Percentiles rank a stretch among this genome's conserved stretches.
Evolutionary conservation across 2,113 vertebrate genomes (phyloP).

Genomic region (Peromyscus leucopus): DNA sequence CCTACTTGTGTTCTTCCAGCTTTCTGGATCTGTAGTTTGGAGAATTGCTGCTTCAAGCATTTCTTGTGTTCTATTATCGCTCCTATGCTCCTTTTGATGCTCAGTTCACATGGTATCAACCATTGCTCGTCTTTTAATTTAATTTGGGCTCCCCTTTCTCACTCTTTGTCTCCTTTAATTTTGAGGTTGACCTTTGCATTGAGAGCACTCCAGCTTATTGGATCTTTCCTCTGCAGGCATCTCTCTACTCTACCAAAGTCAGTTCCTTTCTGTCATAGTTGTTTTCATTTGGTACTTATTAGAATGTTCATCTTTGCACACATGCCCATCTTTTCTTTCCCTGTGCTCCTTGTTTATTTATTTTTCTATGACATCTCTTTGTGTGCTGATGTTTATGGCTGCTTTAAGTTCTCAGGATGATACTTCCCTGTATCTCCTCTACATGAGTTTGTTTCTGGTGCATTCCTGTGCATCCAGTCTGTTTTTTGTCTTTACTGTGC

Average conservation of each 20-base stretch:
- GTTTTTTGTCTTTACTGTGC: neutral
- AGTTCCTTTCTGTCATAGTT: neutral
- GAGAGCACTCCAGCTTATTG: neutral
- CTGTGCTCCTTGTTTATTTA: neutral
- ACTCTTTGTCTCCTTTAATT: neutral
- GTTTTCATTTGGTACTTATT: neutral
- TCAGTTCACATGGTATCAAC: neutral
- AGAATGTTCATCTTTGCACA: neutral
- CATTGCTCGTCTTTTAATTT: neutral
- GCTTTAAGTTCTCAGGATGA: neutral
- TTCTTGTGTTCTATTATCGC: neutral
- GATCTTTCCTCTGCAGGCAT: neutral
- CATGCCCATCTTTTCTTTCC: neutral
- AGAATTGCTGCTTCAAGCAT: neutral
- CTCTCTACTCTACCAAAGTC: neutral
- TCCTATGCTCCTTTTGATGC: neutral
- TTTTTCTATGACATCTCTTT: neutral
- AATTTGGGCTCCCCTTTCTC: neutral
- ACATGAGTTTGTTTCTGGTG: neutral
- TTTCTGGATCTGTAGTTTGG: neutral
- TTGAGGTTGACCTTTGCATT: neutral
- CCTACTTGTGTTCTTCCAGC: neutral
- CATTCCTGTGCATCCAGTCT: neutral
- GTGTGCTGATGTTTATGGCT: too few relatives aligned
- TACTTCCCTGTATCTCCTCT: neutral